Evolutionary conservation across 1,140 invertebrate genomes (phyloP).

Genomic region (Brachionus rotundiformis): DNA sequence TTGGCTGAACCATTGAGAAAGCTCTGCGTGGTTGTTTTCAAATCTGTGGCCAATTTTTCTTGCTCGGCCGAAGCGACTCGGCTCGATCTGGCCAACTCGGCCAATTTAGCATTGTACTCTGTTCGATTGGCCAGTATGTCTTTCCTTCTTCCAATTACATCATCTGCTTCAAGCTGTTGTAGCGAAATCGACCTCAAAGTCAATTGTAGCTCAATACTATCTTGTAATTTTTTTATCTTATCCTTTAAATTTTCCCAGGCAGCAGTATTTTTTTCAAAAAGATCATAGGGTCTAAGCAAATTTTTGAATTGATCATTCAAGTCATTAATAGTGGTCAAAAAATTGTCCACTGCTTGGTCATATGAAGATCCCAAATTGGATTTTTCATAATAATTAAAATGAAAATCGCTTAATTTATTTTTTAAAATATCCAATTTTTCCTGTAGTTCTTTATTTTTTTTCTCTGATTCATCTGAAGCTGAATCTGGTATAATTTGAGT

Average conservation of each 20-base stretch:
- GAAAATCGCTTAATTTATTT: background rate
- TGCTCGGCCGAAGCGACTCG: background rate
- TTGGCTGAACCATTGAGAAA: background rate
- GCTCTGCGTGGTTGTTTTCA: background rate
- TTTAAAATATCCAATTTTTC: conserved; percentile 25
- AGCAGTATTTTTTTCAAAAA: background rate
- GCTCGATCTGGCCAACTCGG: background rate
- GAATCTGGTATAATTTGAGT: conserved; percentile 21
- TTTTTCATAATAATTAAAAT: background rate
- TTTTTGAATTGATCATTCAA: conserved; percentile 7
- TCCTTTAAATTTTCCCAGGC: background rate
- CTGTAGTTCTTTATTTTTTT: conserved; percentile 30
- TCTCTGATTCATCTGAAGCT: background rate
- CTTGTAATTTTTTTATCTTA: conserved; percentile 4
- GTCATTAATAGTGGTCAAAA: background rate
- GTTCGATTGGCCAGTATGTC: background rate
- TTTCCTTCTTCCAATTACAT: background rate
- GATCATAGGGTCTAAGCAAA: conserved; percentile 17
- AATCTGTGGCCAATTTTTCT: background rate
- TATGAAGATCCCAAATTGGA: background rate
- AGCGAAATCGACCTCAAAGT: conserved; percentile 23
- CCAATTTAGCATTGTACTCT: background rate
- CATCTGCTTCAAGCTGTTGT: background rate
- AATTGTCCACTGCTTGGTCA: background rate
- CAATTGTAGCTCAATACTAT: background rate